A percentile compares a stretch with the other conserved stretches of the same genome.
phyloP scores from a whole-genome alignment of 2,888 invertebrate species.

The Adelognathus sp. region DNA sequence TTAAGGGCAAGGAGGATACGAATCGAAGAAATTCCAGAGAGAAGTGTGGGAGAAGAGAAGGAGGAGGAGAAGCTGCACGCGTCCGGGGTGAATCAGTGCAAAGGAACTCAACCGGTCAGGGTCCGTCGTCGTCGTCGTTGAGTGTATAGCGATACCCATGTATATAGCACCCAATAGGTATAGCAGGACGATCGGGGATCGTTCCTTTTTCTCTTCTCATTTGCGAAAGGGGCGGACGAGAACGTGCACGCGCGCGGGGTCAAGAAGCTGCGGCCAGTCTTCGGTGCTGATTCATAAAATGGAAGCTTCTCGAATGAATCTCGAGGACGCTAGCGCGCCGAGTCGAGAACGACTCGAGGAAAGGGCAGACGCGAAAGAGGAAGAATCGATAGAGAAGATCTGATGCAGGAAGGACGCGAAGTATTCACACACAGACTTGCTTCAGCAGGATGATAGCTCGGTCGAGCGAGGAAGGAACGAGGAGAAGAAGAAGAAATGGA shows the following conservation, averaged over 20 bases:
- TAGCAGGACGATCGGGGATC: not conserved
- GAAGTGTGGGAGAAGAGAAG: conserved; percentile 16
- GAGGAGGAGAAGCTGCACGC: conserved; percentile 41
- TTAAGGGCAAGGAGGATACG: not conserved
- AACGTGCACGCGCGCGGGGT: conserved; percentile 40
- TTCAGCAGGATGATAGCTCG: not conserved
- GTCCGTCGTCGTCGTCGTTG: not conserved
- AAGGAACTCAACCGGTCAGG: conserved; percentile 41
- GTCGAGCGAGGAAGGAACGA: not conserved
- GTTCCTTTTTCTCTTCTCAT: conserved; percentile 1
- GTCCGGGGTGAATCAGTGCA: conserved; percentile 53
- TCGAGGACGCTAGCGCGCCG: conserved; percentile 16
- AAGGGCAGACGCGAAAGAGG: conserved; percentile 22
- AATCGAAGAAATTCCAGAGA: conserved; percentile 37
- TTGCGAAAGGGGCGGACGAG: conserved; percentile 4
- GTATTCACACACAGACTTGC: too few species aligned
- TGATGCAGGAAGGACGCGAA: conserved; percentile 23
- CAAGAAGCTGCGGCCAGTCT: conserved; percentile 23
- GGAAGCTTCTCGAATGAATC: conserved; percentile 61
- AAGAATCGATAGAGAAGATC: conserved; percentile 33
- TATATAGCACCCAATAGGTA: not conserved
- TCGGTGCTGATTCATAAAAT: conserved; percentile 51
- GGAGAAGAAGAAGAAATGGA: conserved; percentile 36
- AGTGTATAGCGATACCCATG: conserved; percentile 2
- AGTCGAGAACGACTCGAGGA: not conserved